A percentile compares a stretch with the other conserved stretches of the same genome.
Conservation (phyloP, 2,888 invertebrate species). For the Syritta pipiens region DNA sequence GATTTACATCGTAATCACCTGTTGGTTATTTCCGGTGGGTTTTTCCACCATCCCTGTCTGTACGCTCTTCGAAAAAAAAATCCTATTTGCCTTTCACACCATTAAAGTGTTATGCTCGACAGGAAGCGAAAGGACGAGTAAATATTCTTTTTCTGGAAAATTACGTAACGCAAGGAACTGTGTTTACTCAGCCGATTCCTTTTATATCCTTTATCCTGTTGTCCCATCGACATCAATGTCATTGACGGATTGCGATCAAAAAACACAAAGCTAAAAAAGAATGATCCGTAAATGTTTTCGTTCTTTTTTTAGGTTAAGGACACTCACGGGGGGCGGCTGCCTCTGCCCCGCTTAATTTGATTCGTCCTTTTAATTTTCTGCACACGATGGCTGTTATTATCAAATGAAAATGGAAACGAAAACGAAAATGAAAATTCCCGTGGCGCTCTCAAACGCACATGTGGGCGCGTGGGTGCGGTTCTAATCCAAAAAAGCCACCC, state of each 20-base stretch:
- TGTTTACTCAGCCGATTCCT: constrained; percentile 8
- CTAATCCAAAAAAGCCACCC: too few relatives aligned
- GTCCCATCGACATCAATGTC: background rate
- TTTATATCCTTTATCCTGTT: too few relatives aligned
- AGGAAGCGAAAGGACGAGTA: constrained; percentile 1
- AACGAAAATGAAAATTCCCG: constrained; percentile 33
- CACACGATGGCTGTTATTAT: constrained; percentile 47
- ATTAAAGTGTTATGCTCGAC: constrained; percentile 20
- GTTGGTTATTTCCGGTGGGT: constrained; percentile 23
- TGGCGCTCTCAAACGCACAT: too few relatives aligned
- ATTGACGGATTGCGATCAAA: constrained; percentile 17
- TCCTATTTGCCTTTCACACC: constrained; percentile 38
- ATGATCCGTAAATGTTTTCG: constrained; percentile 10
- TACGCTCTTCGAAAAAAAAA: constrained; percentile 1
- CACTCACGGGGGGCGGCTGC: constrained; percentile 7
- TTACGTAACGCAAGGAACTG: constrained; percentile 26
- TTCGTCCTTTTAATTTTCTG: constrained; percentile 40
- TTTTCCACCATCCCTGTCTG: too few relatives aligned
- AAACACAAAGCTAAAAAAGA: constrained; percentile 7
- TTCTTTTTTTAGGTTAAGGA: constrained; percentile 38
- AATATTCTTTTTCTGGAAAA: constrained; percentile 19
- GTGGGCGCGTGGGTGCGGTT: too few relatives aligned
- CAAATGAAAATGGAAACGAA: too few relatives aligned
- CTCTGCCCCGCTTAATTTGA: constrained; percentile 27
- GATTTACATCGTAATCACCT: constrained; percentile 26